phyloP scores from a whole-genome alignment of 2,113 vertebrate genomes.

The Dendropsophus ebraccatus region DNA sequence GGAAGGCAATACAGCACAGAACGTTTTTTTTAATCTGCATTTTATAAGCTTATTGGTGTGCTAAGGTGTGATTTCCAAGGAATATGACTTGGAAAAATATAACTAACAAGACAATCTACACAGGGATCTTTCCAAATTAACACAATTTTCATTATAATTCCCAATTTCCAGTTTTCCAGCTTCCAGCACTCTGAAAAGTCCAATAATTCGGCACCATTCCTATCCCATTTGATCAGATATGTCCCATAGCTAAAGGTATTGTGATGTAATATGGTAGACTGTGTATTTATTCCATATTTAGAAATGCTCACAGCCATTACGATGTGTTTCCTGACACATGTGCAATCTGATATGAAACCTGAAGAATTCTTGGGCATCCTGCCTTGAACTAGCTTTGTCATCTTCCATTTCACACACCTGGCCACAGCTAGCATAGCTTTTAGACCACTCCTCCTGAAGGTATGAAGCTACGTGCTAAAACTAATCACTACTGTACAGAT shows the following conservation, averaged over 20 bases:
- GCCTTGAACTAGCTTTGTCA: slow-evolving; percentile 30
- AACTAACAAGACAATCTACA: too few species aligned
- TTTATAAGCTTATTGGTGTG: too few species aligned
- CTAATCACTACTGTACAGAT: slow-evolving; percentile 17
- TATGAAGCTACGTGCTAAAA: slow-evolving; percentile 42
- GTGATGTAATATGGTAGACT: not conserved
- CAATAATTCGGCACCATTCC: not conserved
- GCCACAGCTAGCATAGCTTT: not conserved
- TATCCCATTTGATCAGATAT: not conserved
- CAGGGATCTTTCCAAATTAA: too few species aligned
- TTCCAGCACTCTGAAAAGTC: not conserved
- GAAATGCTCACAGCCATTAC: not conserved
- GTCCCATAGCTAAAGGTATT: not conserved
- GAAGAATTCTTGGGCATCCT: not conserved
- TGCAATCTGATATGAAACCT: slow-evolving; percentile 47
- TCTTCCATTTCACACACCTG: slow-evolving; percentile 46
- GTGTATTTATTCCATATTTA: slow-evolving; percentile 35
- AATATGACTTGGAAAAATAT: too few species aligned
- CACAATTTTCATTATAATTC: too few species aligned
- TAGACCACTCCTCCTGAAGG: slow-evolving; percentile 27
- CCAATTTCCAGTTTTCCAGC: too few species aligned
- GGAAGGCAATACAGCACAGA: too few species aligned
- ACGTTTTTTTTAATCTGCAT: too few species aligned
- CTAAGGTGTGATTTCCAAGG: too few species aligned
- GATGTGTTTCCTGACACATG: slow-evolving; percentile 7